These are phyloP conservation scores for Rhopalosiphum maidis DNA, from an alignment of 1,140 invertebrate genomes.

Conservation along the genomic window DNA sequence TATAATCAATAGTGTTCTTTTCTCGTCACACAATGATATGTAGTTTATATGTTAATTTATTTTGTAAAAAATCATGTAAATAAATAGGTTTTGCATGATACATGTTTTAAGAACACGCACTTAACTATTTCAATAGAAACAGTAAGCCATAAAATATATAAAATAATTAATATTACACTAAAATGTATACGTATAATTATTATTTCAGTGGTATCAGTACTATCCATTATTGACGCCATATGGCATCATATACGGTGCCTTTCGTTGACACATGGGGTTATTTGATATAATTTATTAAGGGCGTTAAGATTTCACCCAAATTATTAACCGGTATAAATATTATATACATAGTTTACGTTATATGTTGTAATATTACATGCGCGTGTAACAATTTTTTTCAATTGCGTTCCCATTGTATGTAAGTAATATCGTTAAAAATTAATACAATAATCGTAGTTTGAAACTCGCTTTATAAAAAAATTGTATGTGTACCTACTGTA, in stretches of 20 bases:
- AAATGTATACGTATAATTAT: neutral
- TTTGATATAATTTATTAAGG: neutral
- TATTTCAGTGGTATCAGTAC: neutral
- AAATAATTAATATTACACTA: neutral
- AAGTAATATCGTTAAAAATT: neutral
- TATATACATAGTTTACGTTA: no score
- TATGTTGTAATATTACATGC: neutral
- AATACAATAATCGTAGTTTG: neutral
- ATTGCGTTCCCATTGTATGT: neutral
- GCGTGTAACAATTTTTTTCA: neutral
- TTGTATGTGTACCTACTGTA: neutral
- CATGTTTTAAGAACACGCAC: neutral
- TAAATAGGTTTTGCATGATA: neutral
- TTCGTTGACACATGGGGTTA: neutral
- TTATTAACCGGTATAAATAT: neutral
- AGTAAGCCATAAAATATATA: neutral
- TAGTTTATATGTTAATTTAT: neutral
- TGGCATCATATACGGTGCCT: no score
- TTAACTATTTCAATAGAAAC: neutral
- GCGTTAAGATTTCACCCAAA: neutral
- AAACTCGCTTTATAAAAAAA: neutral
- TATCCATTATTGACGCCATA: neutral
- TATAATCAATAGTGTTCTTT: no score
- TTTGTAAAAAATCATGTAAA: neutral
- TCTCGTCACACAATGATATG: neutral